Evolutionary conservation across 2,888 invertebrate genomes (phyloP), one percentile per base, ranked within the genome.

Genomic region (Reticulitermes lucifugus): DNA sequence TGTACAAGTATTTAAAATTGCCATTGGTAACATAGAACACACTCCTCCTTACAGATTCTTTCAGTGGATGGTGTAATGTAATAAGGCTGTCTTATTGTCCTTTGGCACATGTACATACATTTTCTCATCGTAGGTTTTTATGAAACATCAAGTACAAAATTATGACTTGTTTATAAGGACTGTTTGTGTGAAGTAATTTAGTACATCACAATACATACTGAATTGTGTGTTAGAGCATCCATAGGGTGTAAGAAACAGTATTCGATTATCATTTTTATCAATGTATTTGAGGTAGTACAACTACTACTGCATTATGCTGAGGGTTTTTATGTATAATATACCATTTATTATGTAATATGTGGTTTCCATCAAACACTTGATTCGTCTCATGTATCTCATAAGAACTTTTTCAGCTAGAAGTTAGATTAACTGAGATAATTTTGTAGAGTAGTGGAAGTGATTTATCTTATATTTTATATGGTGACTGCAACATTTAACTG

Each of bases 11-110:
- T 55, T 5, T 55, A 46, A 12, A 46, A 55, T 55, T 55, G 14
- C n/a, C n/a, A 10, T 65, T 25, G 12, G 65, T 65, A 25, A 25
- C 7, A 35, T 6, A 73, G 73, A 73, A 73, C 73, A 73, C 73
- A 73, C 41, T 73, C 73, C 73, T 73, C 41, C 35, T 14, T 41
- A 73, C 73, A 35, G 14, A 18, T 41, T 41, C 25, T 41, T 14
- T 14, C 73, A 41, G 35, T 73, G 73, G 73, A 73, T 73, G 73
- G 41, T 73, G 41, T 73, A 35, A 29, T 73, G 73, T 29, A 73
- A 21, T 73, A 73, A 73, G 73, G 73, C 73, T 73, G 41, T 84
- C 77, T 84, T 84, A 84, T 84, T 84, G 83, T 84, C 83, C 43
- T 77, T 84, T 84, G 73, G 83, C 83, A 84, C 77, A 77, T 35